Evolutionary conservation across 30 jellyfish, hydroid and myxozoan species (phyloP).

Genomic region (Aurelia aurita complex sp. Pacific): DNA sequence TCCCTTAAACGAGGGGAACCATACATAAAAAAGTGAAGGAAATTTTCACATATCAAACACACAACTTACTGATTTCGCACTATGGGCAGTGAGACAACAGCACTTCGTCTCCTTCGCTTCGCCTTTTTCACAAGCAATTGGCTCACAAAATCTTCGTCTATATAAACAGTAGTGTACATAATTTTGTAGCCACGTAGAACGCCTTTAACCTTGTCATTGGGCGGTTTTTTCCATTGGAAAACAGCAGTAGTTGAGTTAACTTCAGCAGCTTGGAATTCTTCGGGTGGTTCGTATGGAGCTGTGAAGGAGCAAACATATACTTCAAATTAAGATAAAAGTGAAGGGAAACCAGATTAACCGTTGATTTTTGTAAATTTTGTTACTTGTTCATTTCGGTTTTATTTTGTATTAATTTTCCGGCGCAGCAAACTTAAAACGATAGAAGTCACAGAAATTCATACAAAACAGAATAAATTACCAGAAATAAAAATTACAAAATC

Average conservation of each 20-base stretch:
- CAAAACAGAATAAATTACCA: too few species aligned
- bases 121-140: slow-evolving; percentile 6
- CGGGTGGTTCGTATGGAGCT: slow-evolving; percentile 57
- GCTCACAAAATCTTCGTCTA: slow-evolving; percentile 29
- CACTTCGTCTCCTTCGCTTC: slow-evolving; percentile 18
- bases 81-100: slow-evolving; percentile 40
- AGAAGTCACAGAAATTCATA: too few species aligned
- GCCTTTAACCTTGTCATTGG: slow-evolving; percentile 19
- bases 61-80: slow-evolving; percentile 32
- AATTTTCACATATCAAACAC: not conserved
- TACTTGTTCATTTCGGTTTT: too few species aligned
- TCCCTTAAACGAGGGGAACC: too few species aligned
- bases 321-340: not conserved
- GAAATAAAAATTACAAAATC: too few species aligned
- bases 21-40: too few species aligned
- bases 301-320: not conserved
- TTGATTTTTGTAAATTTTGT: too few species aligned
- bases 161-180: slow-evolving; percentile 27
- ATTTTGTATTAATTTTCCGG: too few species aligned
- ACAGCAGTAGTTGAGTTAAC: slow-evolving; percentile 6
- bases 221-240: slow-evolving; percentile 31
- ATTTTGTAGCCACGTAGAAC: slow-evolving; percentile 38
- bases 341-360: not conserved
- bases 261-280: not conserved
- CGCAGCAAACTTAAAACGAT: too few species aligned